Conservation (phyloP, 1,140 invertebrate genomes). For the Lasioglossum albipes region DNA sequence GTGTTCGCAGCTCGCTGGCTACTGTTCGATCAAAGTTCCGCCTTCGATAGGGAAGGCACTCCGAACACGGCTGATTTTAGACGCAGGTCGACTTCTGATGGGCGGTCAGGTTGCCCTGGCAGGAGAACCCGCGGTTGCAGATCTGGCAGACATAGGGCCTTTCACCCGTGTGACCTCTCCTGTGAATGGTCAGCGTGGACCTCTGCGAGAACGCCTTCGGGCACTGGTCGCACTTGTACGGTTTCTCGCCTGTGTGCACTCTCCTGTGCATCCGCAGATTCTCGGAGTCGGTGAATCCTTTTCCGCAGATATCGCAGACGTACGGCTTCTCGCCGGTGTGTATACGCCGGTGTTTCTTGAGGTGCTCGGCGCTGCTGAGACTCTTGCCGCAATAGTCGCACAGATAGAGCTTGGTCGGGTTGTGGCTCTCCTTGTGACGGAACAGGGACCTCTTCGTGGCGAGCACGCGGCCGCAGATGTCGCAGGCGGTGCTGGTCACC, state of each 20-base stretch:
- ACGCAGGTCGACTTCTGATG: conserved; percentile 78
- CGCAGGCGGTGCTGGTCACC: conserved; percentile 76
- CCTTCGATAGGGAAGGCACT: conserved; percentile 20
- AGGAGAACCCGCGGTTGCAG: conserved; percentile 79
- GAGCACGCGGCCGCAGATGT: conserved; percentile 78
- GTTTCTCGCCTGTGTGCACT: conserved; percentile 81
- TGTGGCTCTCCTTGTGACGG: conserved; percentile 83
- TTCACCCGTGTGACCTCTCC: conserved; percentile 81
- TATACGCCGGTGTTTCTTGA: conserved; percentile 86
- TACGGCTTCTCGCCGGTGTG: conserved; percentile 88
- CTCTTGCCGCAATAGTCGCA: conserved; percentile 90
- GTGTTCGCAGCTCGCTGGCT: too few relatives aligned
- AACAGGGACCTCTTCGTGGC: conserved; percentile 79
- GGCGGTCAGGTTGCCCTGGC: conserved; percentile 78
- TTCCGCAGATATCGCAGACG: conserved; percentile 83
- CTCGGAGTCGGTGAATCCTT: conserved; percentile 80
- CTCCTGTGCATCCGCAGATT: conserved; percentile 79
- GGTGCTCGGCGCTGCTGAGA: conserved; percentile 85
- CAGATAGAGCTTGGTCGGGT: conserved; percentile 82
- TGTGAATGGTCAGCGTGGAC: conserved; percentile 79
- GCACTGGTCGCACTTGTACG: conserved; percentile 81
- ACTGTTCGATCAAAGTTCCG: conserved; percentile 9
- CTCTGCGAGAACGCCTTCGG: conserved; percentile 79
- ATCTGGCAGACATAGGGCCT: conserved; percentile 79
- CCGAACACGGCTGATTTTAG: conserved; percentile 49